These are phyloP conservation scores for Syncerus caffer DNA, from an alignment of 2,797 vertebrate species.

Conservation along the genomic window DNA sequence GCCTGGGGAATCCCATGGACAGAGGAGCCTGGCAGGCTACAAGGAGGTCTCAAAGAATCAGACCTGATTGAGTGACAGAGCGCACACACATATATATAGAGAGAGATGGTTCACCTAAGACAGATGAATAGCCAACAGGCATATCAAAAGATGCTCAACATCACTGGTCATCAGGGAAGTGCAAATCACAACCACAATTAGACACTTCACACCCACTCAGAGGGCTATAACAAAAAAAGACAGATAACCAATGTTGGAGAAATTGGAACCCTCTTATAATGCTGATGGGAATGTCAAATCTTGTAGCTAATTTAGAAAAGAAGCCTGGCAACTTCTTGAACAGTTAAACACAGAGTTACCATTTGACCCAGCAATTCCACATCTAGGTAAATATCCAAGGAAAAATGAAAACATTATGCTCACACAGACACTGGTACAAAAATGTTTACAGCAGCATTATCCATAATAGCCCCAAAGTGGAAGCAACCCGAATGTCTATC, in stretches of 20 bases:
- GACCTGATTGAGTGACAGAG: neutral
- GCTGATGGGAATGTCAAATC: neutral
- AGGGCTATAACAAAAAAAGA: neutral
- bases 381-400: neutral
- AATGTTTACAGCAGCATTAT: neutral
- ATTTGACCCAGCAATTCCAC: neutral
- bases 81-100: neutral
- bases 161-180: neutral
- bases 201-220: neutral
- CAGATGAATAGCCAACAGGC: neutral
- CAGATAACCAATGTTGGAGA: neutral
- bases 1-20: neutral
- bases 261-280: fast-evolving
- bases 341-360: neutral
- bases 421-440: neutral
- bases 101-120: neutral
- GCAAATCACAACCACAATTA: neutral
- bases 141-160: neutral
- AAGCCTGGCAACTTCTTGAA: neutral
- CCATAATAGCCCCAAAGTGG: neutral
- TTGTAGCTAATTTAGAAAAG: neutral
- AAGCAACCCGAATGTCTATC: neutral
- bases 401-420: neutral
- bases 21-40: neutral
- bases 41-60: neutral